Percentiles rank a stretch among this genome's conserved stretches.
phyloP scores from a whole-genome alignment of 2,113 vertebrate species.

The Sinocyclocheilus rhinocerous region DNA sequence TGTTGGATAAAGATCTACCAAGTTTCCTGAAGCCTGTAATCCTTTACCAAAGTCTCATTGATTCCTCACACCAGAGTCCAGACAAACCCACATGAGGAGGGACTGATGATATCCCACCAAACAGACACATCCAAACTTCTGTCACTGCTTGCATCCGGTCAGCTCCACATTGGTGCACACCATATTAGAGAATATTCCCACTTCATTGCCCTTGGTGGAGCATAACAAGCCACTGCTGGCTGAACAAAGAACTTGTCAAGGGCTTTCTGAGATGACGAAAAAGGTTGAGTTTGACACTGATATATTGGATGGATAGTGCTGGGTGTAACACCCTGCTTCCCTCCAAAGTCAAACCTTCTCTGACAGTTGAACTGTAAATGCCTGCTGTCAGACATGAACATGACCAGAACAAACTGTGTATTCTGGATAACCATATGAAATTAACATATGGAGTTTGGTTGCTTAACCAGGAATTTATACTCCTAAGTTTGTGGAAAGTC shows the following conservation, averaged over 20 bases:
- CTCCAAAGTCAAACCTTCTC: slow-evolving; percentile 64
- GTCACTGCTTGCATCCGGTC: slow-evolving; percentile 10
- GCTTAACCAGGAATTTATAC: neutral
- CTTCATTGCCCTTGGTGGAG: slow-evolving; percentile 45
- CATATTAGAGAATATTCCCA: slow-evolving; percentile 38
- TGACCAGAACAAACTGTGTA: slow-evolving; percentile 58
- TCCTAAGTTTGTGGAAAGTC: neutral
- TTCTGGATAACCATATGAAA: neutral
- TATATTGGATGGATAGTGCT: neutral
- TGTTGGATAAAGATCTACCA: slow-evolving; percentile 41
- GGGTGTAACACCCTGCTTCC: neutral
- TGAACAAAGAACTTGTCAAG: neutral
- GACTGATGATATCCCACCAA: slow-evolving; percentile 21
- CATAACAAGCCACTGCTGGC: neutral
- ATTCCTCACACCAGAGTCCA: slow-evolving; percentile 12
- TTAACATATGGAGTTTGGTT: neutral
- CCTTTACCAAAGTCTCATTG: slow-evolving; percentile 26
- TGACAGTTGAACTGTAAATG: slow-evolving; percentile 70
- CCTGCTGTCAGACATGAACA: slow-evolving; percentile 66
- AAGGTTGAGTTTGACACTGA: neutral
- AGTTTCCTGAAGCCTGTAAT: slow-evolving; percentile 46
- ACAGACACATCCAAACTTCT: neutral
- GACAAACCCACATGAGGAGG: neutral
- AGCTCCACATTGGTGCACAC: slow-evolving; percentile 3
- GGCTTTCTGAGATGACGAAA: neutral